Conservation (phyloP, 2,888 invertebrate genomes). For the Lasioglossum oenotherae region DNA sequence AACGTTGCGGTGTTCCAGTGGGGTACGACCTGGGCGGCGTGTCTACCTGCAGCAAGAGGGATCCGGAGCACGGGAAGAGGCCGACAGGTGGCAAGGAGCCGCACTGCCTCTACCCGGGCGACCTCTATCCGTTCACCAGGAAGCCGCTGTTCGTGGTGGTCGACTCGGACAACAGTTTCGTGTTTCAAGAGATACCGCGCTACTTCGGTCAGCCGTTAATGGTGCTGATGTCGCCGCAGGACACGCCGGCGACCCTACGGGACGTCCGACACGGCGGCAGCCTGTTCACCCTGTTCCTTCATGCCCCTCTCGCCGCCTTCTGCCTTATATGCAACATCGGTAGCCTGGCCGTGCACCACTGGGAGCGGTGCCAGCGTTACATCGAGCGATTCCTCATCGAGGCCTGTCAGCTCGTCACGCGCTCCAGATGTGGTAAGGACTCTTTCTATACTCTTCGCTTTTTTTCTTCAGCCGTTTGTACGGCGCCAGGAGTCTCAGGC, state of each 20-base stretch:
- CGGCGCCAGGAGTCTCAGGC: not conserved
- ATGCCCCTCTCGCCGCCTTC: constrained; percentile 96
- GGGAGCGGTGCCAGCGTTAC: constrained; percentile 95
- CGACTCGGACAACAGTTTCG: constrained; percentile 97
- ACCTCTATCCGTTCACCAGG: constrained; percentile 96
- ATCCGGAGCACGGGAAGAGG: constrained; percentile 86
- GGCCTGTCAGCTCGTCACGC: constrained; percentile 92
- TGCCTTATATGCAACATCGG: constrained; percentile 96
- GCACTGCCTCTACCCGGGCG: constrained; percentile 96
- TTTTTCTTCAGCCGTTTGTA: not conserved
- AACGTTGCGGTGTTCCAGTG: constrained; percentile 85
- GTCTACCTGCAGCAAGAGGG: constrained; percentile 94
- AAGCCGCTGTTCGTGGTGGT: constrained; percentile 97
- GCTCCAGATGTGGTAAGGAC: constrained; percentile 91
- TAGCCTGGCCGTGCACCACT: constrained; percentile 93
- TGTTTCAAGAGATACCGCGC: constrained; percentile 95
- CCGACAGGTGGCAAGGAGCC: constrained; percentile 87
- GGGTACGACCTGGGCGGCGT: constrained; percentile 97
- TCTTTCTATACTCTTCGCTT: constrained; percentile 16
- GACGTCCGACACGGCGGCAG: constrained; percentile 95
- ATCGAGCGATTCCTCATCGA: constrained; percentile 96
- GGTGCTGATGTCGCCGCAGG: constrained; percentile 96
- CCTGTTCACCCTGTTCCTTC: constrained; percentile 97
- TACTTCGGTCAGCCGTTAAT: constrained; percentile 97
- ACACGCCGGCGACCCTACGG: constrained; percentile 92